Evolutionary conservation across 2,113 vertebrate genomes (phyloP).

Genomic region (Oostethus manadensis): DNA sequence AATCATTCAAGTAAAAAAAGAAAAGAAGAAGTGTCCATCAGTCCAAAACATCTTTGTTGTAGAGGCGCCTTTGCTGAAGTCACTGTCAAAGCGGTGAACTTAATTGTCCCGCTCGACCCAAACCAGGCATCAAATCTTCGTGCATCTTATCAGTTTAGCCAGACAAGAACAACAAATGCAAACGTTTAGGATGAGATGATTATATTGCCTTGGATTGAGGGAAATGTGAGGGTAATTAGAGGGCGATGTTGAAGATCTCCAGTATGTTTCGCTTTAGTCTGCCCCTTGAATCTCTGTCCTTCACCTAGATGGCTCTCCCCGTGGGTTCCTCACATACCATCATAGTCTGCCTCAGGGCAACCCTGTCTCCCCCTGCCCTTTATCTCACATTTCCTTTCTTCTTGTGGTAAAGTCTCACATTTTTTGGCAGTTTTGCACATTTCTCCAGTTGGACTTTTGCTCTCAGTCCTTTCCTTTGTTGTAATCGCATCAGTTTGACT

Average conservation of each 20-base stretch:
- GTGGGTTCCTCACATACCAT: conserved; percentile 56
- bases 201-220: too few relatives aligned
- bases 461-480: not conserved
- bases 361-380: conserved; percentile 50
- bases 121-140: too few relatives aligned
- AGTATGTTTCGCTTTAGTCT: not conserved
- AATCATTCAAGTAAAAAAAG: too few relatives aligned
- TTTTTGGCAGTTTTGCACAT: conserved; percentile 20
- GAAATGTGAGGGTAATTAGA: conserved; percentile 43
- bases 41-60: conserved; percentile 49
- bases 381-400: conserved; percentile 8
- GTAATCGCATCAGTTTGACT: not conserved
- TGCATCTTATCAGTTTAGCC: too few relatives aligned
- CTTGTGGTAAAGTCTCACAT: conserved; percentile 28
- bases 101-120: too few relatives aligned
- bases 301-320: conserved; percentile 31
- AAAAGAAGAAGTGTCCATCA: conserved; percentile 38
- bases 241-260: conserved; percentile 25
- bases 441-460: conserved; percentile 11
- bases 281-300: conserved; percentile 3
- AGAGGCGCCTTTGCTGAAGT: conserved; percentile 44
- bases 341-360: conserved; percentile 51
- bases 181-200: not conserved
- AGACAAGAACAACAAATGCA: not conserved
- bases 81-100: conserved; percentile 44